phyloP scores from a whole-genome alignment of 2,113 vertebrate species.

The Lutjanus erythropterus region DNA sequence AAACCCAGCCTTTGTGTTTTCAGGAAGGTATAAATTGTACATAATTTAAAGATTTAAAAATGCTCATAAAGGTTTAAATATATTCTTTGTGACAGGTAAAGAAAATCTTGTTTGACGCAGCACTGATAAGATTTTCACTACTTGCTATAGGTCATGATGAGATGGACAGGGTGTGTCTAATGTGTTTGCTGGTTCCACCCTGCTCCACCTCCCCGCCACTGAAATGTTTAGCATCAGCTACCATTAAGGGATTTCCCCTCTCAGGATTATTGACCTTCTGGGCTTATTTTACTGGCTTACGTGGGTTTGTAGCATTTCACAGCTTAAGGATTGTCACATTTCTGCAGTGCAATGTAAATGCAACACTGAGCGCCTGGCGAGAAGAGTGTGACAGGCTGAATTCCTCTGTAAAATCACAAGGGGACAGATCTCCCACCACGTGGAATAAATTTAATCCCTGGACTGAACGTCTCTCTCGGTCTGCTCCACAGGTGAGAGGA shows the following conservation, averaged over 20 bases:
- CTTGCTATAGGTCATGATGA: conserved; percentile 61
- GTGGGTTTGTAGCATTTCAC: conserved; percentile 67
- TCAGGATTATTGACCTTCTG: conserved; percentile 74
- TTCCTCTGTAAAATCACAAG: conserved; percentile 46
- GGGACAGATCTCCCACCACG: conserved; percentile 23
- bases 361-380: conserved; percentile 46
- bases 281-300: conserved; percentile 62
- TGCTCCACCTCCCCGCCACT: conserved; percentile 10
- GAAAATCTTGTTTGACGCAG: conserved; percentile 24
- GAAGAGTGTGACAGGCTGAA: conserved; percentile 40
- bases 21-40: background rate
- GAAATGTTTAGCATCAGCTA: conserved; percentile 67
- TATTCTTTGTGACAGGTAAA: background rate
- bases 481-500: conserved; percentile 89
- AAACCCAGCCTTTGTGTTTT: too few species aligned
- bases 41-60: background rate
- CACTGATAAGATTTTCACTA: conserved; percentile 61
- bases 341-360: conserved; percentile 53
- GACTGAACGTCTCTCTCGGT: conserved; percentile 74
- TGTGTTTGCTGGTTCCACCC: conserved; percentile 50
- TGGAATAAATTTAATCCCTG: conserved; percentile 43
- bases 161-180: conserved; percentile 59
- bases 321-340: conserved; percentile 61
- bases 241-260: conserved; percentile 77
- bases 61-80: background rate